These are phyloP conservation scores for Heteropelma amictum DNA, from an alignment of 2,888 invertebrate species.

Conservation along the genomic window DNA sequence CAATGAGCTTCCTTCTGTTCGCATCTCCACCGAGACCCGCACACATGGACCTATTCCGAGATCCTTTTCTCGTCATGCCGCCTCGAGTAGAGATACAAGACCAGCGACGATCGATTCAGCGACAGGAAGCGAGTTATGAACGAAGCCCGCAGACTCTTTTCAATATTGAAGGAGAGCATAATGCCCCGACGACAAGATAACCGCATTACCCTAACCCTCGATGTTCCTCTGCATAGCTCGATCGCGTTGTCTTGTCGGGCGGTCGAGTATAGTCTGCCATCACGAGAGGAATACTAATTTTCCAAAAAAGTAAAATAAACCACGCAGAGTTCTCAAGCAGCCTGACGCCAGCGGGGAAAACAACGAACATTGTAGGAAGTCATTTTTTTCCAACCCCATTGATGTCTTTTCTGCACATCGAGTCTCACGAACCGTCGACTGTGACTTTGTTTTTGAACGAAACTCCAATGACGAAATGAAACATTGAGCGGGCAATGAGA, in stretches of 20 bases:
- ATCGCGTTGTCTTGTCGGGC: slow-evolving; percentile 48
- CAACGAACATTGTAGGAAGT: slow-evolving; percentile 24
- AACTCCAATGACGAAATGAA: too few species aligned
- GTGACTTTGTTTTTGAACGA: too few species aligned
- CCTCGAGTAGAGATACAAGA: slow-evolving; percentile 14
- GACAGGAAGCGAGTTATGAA: slow-evolving; percentile 41
- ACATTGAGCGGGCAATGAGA: too few species aligned
- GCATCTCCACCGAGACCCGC: neutral
- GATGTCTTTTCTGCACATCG: slow-evolving; percentile 60
- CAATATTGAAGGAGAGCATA: slow-evolving; percentile 73
- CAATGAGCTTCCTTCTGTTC: slow-evolving; percentile 34
- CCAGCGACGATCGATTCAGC: slow-evolving; percentile 26
- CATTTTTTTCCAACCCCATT: neutral
- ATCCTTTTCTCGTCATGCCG: slow-evolving; percentile 4
- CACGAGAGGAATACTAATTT: slow-evolving; percentile 53
- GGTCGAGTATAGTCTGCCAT: slow-evolving; percentile 40
- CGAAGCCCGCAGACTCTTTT: slow-evolving; percentile 52
- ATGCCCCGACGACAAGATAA: slow-evolving; percentile 70
- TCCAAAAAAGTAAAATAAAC: slow-evolving; percentile 32
- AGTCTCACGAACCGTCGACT: neutral
- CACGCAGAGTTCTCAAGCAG: slow-evolving; percentile 7
- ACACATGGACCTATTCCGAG: neutral
- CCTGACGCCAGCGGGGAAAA: neutral
- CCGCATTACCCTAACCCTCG: slow-evolving; percentile 66
- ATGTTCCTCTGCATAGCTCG: slow-evolving; percentile 41